Conservation (phyloP, 2,888 invertebrate genomes). For the Oegoconia quadripuncta region DNA sequence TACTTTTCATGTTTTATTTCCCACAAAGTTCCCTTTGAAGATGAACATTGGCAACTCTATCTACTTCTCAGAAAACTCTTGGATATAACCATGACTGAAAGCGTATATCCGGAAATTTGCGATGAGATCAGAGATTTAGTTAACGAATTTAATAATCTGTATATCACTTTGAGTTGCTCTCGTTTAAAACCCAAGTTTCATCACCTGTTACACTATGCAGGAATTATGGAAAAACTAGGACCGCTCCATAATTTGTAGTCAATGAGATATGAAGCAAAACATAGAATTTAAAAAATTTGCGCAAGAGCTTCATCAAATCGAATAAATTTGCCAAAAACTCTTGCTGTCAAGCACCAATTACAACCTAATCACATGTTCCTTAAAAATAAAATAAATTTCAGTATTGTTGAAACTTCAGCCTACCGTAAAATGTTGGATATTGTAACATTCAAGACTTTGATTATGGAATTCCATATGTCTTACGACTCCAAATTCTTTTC, state of each 20-base stretch:
- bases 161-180: slow-evolving; percentile 1
- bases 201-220: slow-evolving; percentile 13
- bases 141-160: slow-evolving; percentile 8
- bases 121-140: slow-evolving; percentile 3
- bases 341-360: slow-evolving; percentile 15
- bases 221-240: slow-evolving; percentile 13
- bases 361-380: background rate
- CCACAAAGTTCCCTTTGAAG: slow-evolving; percentile 8
- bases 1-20: slow-evolving; percentile 13
- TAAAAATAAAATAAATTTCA: background rate
- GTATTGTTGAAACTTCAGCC: background rate
- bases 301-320: slow-evolving; percentile 12
- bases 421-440: background rate
- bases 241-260: slow-evolving; percentile 13
- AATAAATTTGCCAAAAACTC: slow-evolving; percentile 8
- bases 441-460: background rate
- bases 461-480: background rate
- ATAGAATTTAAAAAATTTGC: slow-evolving; percentile 14
- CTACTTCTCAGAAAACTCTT: slow-evolving; percentile 6
- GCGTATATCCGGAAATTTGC: background rate
- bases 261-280: slow-evolving; percentile 19
- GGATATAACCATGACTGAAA: slow-evolving; percentile 2
- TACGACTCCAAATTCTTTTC: background rate
- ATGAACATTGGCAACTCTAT: slow-evolving; percentile 9
- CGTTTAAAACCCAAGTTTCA: slow-evolving; percentile 18